Evolutionary conservation across 2,888 invertebrate genomes (phyloP), one percentile per base, ranked within the genome.

Genomic region (Acrocyrtus sp.): DNA sequence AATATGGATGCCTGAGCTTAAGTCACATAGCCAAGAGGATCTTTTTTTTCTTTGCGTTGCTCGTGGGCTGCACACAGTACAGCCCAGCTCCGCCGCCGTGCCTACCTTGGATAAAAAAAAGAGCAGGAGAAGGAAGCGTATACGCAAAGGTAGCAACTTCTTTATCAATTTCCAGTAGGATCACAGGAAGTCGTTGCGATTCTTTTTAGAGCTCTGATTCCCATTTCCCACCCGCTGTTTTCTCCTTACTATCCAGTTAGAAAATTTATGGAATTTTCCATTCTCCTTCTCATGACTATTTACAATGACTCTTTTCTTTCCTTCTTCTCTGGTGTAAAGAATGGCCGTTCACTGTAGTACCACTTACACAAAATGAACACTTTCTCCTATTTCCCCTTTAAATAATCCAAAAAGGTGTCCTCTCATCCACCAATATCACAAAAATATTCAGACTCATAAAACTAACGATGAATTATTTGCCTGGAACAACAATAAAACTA

Each of bases 401-500:
- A 61, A 61, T 62, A 61, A 61, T 29, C 69, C 22, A 26, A 19
- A 57, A 73, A 74, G 73, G 73, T 74, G 73, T 74, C 67, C 58
- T 58, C 58, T 60, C 66, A 54, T 56, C 57, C 65, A 39, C 66
- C 67, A 62, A 68, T 45, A 62, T 58, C 58, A 74, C 50, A 63
- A 62, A 74, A 74, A 74, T 74, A 74, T 74, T 74, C 68, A 68
- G 73, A 51, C 73, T 74, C 73, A 74, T 74, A 74, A 74, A 74
- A 67, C 62, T 51, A 45, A 62, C 67, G 66, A 68, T 74, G 73
- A 74, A 74, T 74, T 74, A 74, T 74, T 74, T 68, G 50, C 68
- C 27, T 19, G 39, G 63, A 74, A 74, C 63, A 67, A 67, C 73
- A 74, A 68, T 74, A 68, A 74, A 74, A 74, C 73, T 74, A 74